A percentile compares a stretch with the other conserved stretches of the same genome.
Evolutionary conservation across 2,888 invertebrate species (phyloP).

Genomic region (Leptogaster cylindrica): DNA sequence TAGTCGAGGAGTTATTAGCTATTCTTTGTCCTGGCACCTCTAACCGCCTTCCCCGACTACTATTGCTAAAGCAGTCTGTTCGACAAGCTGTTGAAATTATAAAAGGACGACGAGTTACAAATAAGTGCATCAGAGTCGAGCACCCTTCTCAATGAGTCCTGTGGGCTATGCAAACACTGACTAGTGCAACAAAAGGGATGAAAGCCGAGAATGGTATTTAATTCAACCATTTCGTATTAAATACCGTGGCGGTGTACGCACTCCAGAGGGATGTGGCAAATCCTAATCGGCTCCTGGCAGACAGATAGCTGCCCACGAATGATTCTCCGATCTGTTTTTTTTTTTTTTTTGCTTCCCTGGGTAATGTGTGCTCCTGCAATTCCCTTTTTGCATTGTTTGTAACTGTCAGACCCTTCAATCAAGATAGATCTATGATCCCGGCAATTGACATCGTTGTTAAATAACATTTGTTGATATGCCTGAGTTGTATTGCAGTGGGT

Average conservation of each 20-base stretch:
- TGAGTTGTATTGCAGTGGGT: conserved; percentile 3
- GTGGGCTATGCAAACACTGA: conserved; percentile 29
- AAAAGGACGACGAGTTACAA: conserved; percentile 20
- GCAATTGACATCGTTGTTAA: conserved; percentile 25
- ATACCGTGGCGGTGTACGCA: background rate
- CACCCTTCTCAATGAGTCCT: conserved; percentile 19
- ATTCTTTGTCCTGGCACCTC: conserved; percentile 3
- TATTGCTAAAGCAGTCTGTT: conserved; percentile 18
- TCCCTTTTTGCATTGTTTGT: background rate
- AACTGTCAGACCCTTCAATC: conserved; percentile 4
- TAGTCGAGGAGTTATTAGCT: conserved; percentile 4
- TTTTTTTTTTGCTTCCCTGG: background rate
- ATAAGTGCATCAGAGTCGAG: conserved; percentile 30
- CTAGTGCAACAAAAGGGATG: conserved; percentile 23
- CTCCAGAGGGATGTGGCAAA: conserved; percentile 19
- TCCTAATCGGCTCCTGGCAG: conserved; percentile 18
- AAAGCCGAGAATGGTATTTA: conserved; percentile 40
- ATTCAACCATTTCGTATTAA: conserved; percentile 31
- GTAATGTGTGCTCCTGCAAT: background rate
- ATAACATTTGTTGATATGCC: conserved; percentile 19
- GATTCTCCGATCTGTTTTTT: background rate
- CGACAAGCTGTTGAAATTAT: conserved; percentile 41
- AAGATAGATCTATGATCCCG: background rate
- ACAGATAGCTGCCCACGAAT: conserved; percentile 29
- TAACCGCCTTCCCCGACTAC: too few relatives aligned